Evolutionary conservation across 2,888 invertebrate species (phyloP), one percentile per base, ranked within the genome.

Genomic region (Catocala sponsa): DNA sequence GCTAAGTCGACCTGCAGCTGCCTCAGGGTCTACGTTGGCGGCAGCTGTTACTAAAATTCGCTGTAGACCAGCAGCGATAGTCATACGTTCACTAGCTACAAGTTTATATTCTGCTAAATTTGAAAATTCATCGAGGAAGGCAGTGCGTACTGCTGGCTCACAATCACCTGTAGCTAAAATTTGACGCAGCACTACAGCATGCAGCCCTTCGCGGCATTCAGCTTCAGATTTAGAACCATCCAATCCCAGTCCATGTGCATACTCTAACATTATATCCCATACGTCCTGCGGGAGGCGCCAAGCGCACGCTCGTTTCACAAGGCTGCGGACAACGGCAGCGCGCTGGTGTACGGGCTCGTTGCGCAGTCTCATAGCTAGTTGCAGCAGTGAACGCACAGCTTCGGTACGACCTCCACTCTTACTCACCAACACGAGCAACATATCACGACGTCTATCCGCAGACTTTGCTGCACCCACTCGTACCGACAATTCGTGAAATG

Each of bases 191-290:
- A 38, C 35, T 9, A 38, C 85, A 2, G 87, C 84, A 51, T 91
- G 91, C n/a, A 91, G 65, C 2, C 90, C 90, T 72, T 91, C 91
- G 0, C 15, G 44, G 63, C 89, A 91, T 0, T 79, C 57, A 0
- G 80, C 83, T 49, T 82, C 80, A 85, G 35, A 7, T 9, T 38
- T 38, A 38, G 35, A 38, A 9, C 35, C 35, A 38, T 38, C 35
- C 35, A 38, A 9, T 38, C 35, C 35, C 7, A 38, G 35, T 38
- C 35, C 35, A 38, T 38, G 35, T 38, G 7, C 35, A 32, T 0
- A 67, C 6, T 5, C 46, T 60, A 0, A 91, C 91, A 59, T 90
- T 86, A 7, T 91, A 70, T 0, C 91, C 91, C 2, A 91, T 70
- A 1, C 82, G n/a, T 43, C 86, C 41, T 80, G 79, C 0, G 55